Conservation (phyloP, 2,113 vertebrate species). For the Misgurnus anguillicaudatus region DNA sequence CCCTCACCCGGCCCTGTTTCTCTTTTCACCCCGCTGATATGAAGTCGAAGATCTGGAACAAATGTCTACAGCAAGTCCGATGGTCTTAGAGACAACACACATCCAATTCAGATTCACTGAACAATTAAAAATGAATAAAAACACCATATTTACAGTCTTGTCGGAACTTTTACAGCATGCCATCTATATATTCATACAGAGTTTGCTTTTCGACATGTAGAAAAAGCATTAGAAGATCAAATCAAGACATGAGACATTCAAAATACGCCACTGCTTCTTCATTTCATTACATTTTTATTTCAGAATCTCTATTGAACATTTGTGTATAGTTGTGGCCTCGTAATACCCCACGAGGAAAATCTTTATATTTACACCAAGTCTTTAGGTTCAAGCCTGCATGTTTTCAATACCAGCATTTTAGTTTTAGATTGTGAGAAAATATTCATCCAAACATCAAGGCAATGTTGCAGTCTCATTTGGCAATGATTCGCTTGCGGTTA, state of each 20-base stretch:
- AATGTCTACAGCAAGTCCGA: conserved; percentile 75
- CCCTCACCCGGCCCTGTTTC: conserved; percentile 60
- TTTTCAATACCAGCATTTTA: not conserved
- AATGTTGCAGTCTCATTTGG: conserved; percentile 23
- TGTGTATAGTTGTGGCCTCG: conserved; percentile 44
- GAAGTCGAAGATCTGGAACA: conserved; percentile 76
- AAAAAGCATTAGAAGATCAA: conserved; percentile 80
- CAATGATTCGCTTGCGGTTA: conserved; percentile 8
- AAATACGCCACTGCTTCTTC: conserved; percentile 72
- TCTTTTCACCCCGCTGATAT: conserved; percentile 65
- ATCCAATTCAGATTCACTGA: conserved; percentile 79
- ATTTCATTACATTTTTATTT: conserved; percentile 56
- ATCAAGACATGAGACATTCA: conserved; percentile 78
- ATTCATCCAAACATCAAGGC: conserved; percentile 12
- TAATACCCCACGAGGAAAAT: conserved; percentile 56
- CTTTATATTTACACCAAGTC: conserved; percentile 62
- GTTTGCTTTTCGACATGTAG: conserved; percentile 75
- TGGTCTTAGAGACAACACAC: conserved; percentile 78
- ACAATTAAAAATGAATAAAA: conserved; percentile 85
- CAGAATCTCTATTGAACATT: conserved; percentile 54
- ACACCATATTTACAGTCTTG: conserved; percentile 81
- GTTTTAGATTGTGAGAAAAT: not conserved
- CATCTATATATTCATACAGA: conserved; percentile 80
- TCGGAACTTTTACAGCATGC: conserved; percentile 81
- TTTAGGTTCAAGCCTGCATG: conserved; percentile 24